Evolutionary conservation across 2,113 vertebrate genomes (phyloP).

Genomic region (Percina caprodes): DNA sequence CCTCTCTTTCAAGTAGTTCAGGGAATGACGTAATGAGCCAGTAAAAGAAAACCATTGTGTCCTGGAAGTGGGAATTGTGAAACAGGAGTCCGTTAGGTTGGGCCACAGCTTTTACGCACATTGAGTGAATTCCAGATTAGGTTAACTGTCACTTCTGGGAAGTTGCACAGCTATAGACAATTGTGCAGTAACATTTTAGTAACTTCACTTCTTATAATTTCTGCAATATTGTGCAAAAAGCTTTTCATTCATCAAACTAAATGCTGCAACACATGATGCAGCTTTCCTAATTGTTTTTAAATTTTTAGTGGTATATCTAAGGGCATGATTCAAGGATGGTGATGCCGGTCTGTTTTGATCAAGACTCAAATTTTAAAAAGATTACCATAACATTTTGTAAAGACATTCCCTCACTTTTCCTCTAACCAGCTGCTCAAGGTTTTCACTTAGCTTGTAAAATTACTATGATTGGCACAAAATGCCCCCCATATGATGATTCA

Average conservation of each 20-base stretch:
- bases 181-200: conserved; percentile 4
- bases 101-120: conserved; percentile 57
- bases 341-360: not conserved
- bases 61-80: conserved; percentile 65
- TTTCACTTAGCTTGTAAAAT: not conserved
- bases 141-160: conserved; percentile 58
- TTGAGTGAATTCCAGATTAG: conserved; percentile 31
- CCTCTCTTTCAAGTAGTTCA: conserved; percentile 6
- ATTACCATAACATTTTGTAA: too few species aligned
- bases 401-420: not conserved
- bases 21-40: conserved; percentile 29
- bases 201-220: not conserved
- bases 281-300: not conserved
- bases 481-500: not conserved
- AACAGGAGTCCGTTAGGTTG: conserved; percentile 60
- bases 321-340: not conserved
- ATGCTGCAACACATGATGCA: not conserved
- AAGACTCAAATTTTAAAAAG: not conserved
- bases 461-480: not conserved
- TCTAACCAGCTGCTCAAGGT: not conserved
- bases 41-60: conserved; percentile 48
- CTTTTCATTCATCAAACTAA: not conserved
- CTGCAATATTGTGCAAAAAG: conserved; percentile 4
- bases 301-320: not conserved
- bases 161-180: conserved; percentile 17